Conservation (phyloP, 2,888 invertebrate species). For the Callimorpha dominula region DNA sequence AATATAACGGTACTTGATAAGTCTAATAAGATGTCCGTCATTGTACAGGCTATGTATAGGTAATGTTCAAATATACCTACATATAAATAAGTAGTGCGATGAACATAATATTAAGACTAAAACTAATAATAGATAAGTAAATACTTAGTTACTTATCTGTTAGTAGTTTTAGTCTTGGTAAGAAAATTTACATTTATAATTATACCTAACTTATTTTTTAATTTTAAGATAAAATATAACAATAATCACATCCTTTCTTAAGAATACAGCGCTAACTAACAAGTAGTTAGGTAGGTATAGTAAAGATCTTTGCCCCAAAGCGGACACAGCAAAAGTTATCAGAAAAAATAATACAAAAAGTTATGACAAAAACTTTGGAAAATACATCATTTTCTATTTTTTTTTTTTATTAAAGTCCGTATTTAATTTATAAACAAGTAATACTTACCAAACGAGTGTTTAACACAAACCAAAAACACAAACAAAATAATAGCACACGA, state of each 20-base stretch:
- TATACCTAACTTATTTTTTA: background rate
- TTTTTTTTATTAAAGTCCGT: background rate
- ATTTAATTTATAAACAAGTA: constrained; percentile 13
- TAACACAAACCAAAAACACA: constrained; percentile 45
- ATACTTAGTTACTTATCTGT: no score
- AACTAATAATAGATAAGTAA: no score
- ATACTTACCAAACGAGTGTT: constrained; percentile 48
- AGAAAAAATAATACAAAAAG: background rate
- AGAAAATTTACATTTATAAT: no score
- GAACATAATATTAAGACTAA: no score
- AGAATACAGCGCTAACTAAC: background rate
- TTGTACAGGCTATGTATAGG: no score
- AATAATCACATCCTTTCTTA: background rate
- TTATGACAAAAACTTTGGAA: background rate
- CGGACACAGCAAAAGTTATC: background rate
- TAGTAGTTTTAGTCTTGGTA: no score
- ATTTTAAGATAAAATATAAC: background rate
- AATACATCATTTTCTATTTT: no score
- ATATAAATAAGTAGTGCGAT: no score
- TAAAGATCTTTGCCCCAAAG: background rate
- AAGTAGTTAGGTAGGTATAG: background rate
- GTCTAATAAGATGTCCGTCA: no score
- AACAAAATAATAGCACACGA: constrained; percentile 39
- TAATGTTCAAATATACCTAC: no score
- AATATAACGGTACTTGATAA: no score